Conservation (phyloP, 2,113 vertebrate species). For the Larimichthys crocea region DNA sequence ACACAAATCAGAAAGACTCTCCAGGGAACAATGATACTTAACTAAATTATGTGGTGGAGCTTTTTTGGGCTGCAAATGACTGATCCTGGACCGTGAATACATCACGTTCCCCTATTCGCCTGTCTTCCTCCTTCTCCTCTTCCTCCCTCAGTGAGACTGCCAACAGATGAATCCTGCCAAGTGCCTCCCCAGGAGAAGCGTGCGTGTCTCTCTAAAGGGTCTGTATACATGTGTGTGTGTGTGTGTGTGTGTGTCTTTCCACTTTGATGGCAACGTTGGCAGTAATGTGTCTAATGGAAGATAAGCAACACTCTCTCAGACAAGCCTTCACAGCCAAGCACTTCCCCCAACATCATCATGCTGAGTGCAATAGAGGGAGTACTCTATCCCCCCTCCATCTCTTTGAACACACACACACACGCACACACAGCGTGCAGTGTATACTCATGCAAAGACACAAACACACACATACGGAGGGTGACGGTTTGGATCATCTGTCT, state of each 20-base stretch:
- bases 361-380: constrained; percentile 60
- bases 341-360: constrained; percentile 62
- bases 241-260: constrained; percentile 49
- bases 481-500: constrained; percentile 62
- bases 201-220: constrained; percentile 38
- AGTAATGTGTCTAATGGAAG: constrained; percentile 80
- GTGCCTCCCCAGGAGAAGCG: constrained; percentile 71
- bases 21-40: constrained; percentile 52
- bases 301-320: constrained; percentile 75
- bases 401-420: constrained; percentile 18
- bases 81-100: constrained; percentile 64
- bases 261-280: constrained; percentile 72
- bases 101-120: constrained; percentile 52
- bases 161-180: constrained; percentile 76
- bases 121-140: constrained; percentile 38
- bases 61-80: constrained; percentile 68
- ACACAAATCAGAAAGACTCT: constrained; percentile 45
- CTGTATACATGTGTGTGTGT: constrained; percentile 20
- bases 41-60: constrained; percentile 49
- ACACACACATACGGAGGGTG: constrained; percentile 8
- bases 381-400: constrained; percentile 46
- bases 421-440: not conserved
- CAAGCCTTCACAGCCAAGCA: constrained; percentile 65
- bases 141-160: constrained; percentile 68
- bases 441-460: constrained; percentile 29